Evolutionary conservation across 2,888 invertebrate species (phyloP), one percentile per base, ranked within the genome.

Genomic region (Sarcophaga caerulescens): DNA sequence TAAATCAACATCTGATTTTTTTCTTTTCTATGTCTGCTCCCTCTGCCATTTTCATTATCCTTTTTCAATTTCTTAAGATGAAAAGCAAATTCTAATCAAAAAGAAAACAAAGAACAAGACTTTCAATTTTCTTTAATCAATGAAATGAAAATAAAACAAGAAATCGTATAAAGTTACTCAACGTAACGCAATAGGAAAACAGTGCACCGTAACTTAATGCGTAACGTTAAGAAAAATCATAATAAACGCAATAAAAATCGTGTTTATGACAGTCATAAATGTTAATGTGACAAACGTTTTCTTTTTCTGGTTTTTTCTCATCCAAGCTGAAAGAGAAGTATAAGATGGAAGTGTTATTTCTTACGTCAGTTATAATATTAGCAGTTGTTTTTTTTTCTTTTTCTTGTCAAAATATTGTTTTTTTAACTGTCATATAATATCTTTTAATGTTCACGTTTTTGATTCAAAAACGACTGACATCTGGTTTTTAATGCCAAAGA

Each of bases 181-280:
- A 82, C 73, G n/a, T 74, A 59, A 66, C 57, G 57, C 45, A 69
- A 65, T 69, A 70, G 23, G 17, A 52, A 63, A 21, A 59, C 25
- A n/a, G 47, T 35, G 59, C 47, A 83, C 68, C 62, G 62, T 69
- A 75, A 44, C 59, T 45, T n/a, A 60, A 65, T 17, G 52, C 35
- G n/a, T 74, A 69, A 76, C 65, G 71, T 45, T 63, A 77, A 66
- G 57, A 35, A 68, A 81, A 84, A 86, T 86, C 81, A 86, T 83
- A 84, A 86, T 87, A 87, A 89, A 89, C 88, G 83, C 88, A 87
- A 88, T 88, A 89, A 89, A 89, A 88, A 85, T 84, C 83, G 70
- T 87, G 87, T 87, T 84, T 87, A 85, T 87, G 88, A 88, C 88
- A 83, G 81, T 87, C 89, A 89, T 89, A 89, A 89, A 89, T 89